Percentiles rank a stretch among this genome's conserved stretches.
These are phyloP conservation scores for Epinephelus moara DNA, from an alignment of 2,113 vertebrate species.

Conservation along the genomic window DNA sequence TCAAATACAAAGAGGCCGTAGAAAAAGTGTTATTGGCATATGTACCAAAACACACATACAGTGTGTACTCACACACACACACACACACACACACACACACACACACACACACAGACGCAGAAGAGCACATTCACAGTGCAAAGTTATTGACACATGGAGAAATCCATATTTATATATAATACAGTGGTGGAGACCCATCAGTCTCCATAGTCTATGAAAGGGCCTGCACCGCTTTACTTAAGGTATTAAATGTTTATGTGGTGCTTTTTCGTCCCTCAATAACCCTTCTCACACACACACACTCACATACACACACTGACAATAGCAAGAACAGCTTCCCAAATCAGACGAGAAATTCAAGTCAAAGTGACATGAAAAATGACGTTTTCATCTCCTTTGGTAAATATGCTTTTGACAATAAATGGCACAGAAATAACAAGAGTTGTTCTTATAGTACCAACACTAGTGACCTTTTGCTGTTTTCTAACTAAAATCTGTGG, in stretches of 20 bases:
- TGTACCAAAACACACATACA: constrained; percentile 38
- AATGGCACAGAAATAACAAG: not conserved
- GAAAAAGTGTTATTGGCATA: constrained; percentile 24
- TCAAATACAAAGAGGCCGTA: constrained; percentile 27
- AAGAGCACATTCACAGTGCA: constrained; percentile 36
- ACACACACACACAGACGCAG: not conserved
- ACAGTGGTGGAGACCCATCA: constrained; percentile 76
- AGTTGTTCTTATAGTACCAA: not conserved
- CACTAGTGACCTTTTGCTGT: not conserved
- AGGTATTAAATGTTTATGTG: constrained; percentile 84
- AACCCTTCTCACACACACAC: constrained; percentile 36
- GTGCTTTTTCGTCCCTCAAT: constrained; percentile 64
- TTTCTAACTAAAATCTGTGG: not conserved
- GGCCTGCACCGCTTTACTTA: constrained; percentile 76
- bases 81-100: constrained; percentile 35
- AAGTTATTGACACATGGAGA: constrained; percentile 76
- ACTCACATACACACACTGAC: constrained; percentile 12
- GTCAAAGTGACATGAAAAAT: constrained; percentile 3
- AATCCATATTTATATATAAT: constrained; percentile 83
- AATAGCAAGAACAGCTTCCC: constrained; percentile 15
- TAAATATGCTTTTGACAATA: constrained; percentile 14
- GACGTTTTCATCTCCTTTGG: constrained; percentile 4
- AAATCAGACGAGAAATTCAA: constrained; percentile 29
- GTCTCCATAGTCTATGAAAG: constrained; percentile 71
- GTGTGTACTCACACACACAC: constrained; percentile 17